These are phyloP conservation scores for Neuroscelio doddi DNA, from an alignment of 2,888 invertebrate genomes.

Conservation along the genomic window DNA sequence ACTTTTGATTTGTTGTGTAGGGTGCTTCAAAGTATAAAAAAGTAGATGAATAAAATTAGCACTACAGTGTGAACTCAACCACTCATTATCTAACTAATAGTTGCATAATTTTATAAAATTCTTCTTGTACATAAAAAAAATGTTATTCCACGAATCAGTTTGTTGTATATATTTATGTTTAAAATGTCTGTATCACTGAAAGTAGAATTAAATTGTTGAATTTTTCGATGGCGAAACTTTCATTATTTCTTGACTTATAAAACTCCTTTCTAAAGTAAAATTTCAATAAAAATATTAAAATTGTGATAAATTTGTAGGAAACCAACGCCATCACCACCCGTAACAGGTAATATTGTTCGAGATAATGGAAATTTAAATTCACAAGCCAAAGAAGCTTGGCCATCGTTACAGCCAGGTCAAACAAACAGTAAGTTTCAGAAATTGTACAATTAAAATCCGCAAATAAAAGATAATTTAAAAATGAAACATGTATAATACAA, in stretches of 20 bases:
- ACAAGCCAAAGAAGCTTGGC: conserved; percentile 83
- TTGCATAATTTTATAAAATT: too few species aligned
- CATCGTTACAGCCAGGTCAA: conserved; percentile 72
- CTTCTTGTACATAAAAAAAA: too few species aligned
- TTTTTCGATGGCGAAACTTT: neutral
- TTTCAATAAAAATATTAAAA: too few species aligned
- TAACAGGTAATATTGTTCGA: conserved; percentile 65
- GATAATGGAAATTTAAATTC: conserved; percentile 67
- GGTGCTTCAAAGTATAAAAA: neutral
- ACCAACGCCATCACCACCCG: conserved; percentile 73
- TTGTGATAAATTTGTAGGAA: conserved; percentile 61
- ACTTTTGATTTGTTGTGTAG: conserved; percentile 5
- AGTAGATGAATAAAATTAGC: neutral
- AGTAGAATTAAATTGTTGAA: neutral
- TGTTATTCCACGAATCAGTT: neutral
- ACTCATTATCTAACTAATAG: neutral
- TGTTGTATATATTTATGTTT: neutral
- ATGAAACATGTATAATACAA: too few species aligned
- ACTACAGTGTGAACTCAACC: neutral
- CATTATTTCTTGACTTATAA: neutral
- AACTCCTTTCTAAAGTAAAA: neutral
- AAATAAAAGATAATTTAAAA: too few species aligned
- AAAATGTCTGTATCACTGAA: neutral
- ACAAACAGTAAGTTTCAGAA: conserved; percentile 64
- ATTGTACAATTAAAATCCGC: too few species aligned